These are phyloP conservation scores for Anadara kagoshimensis DNA, from an alignment of 1,140 invertebrate species.

Conservation along the genomic window DNA sequence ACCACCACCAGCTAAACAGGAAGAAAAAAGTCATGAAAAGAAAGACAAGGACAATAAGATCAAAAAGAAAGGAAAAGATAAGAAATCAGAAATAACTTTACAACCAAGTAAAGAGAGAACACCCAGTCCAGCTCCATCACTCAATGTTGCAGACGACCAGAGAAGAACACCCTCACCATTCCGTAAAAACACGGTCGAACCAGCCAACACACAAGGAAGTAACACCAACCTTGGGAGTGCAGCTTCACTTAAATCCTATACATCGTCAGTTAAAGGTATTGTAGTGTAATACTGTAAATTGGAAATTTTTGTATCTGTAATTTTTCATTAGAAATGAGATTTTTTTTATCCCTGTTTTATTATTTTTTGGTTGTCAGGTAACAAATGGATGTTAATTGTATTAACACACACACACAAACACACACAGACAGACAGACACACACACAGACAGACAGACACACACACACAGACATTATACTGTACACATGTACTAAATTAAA, in stretches of 20 bases:
- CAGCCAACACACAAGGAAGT: constrained; percentile 4
- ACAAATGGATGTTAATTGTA: no score
- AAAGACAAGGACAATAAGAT: constrained; percentile 8
- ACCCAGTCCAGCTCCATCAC: constrained; percentile 2
- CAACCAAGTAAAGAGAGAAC: background rate
- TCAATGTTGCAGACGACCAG: background rate
- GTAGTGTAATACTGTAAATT: no score
- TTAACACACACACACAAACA: no score
- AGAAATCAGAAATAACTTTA: constrained; percentile 10
- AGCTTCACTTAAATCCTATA: constrained; percentile 46
- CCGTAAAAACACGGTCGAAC: constrained; percentile 25
- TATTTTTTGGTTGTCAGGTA: no score
- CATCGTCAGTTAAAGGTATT: constrained; percentile 35
- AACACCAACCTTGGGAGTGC: constrained; percentile 35
- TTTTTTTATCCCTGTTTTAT: background rate
- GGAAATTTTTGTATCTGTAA: no score
- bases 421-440: no score
- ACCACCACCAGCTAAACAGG: background rate
- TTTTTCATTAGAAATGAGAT: background rate
- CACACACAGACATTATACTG: no score
- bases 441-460: no score
- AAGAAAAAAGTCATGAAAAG: constrained; percentile 6
- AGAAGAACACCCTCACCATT: constrained; percentile 22
- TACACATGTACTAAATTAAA: no score
- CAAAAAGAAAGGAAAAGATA: constrained; percentile 15